A percentile compares a stretch with the other conserved stretches of the same genome.
Evolutionary conservation across 2,797 vertebrate genomes (phyloP).

Genomic region (Buphagus erythrorhynchus): DNA sequence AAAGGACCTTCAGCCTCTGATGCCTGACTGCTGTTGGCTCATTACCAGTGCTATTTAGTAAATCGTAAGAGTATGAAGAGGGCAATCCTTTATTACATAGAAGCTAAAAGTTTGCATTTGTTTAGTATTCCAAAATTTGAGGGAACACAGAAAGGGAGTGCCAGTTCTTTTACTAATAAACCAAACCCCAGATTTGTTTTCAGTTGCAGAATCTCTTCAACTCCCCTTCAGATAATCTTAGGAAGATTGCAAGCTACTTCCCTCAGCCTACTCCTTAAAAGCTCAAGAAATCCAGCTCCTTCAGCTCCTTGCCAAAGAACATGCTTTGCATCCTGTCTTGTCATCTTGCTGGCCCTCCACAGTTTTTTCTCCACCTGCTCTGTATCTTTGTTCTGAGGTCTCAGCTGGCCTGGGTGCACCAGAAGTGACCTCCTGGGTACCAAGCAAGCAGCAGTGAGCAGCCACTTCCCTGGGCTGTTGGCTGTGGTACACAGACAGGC

Average conservation of each 20-base stretch:
- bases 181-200: neutral
- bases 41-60: neutral
- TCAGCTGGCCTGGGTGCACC: neutral
- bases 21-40: neutral
- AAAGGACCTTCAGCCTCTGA: neutral
- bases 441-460: neutral
- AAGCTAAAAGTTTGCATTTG: neutral
- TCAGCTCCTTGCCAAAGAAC: neutral
- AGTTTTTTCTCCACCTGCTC: neutral
- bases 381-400: neutral
- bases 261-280: neutral
- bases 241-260: neutral
- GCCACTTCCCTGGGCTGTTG: accelerated
- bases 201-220: neutral
- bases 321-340: neutral
- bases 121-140: neutral
- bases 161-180: neutral
- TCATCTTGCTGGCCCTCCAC: neutral
- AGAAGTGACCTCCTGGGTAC: neutral
- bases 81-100: neutral
- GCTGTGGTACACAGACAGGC: neutral
- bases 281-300: neutral
- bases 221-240: neutral
- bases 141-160: neutral
- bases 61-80: neutral